Evolutionary conservation across 2,797 vertebrate species (phyloP).

Genomic region (Chiroxiphia lanceolata): DNA sequence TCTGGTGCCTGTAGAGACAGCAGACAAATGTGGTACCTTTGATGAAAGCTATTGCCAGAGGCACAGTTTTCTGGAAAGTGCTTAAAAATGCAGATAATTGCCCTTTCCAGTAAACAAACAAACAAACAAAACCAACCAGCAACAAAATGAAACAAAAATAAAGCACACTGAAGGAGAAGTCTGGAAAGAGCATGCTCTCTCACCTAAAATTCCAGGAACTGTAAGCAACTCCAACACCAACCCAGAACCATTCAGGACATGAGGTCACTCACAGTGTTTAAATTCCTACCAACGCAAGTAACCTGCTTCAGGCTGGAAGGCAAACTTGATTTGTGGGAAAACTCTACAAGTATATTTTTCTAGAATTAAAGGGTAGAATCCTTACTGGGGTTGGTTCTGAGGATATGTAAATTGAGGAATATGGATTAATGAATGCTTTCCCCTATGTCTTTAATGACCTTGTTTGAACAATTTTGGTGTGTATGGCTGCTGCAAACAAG

Average conservation of each 20-base stretch:
- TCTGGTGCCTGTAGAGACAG: neutral
- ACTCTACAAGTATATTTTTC: neutral
- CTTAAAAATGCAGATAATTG: neutral
- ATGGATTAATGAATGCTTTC: neutral
- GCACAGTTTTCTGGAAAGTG: neutral
- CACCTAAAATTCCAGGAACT: fast-evolving
- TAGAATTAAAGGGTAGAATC: neutral
- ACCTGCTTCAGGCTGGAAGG: neutral
- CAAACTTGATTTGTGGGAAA: neutral
- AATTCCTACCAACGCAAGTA: neutral
- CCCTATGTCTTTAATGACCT: neutral
- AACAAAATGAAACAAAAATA: too few relatives aligned
- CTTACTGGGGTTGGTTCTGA: neutral
- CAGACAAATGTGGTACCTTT: neutral
- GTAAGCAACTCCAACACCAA: neutral
- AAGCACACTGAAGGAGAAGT: neutral
- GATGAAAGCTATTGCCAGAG: neutral
- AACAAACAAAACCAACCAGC: neutral
- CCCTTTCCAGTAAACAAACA: neutral
- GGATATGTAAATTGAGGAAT: neutral
- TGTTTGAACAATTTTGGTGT: neutral
- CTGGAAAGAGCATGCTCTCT: neutral
- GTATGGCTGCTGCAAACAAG: neutral
- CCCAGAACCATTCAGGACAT: neutral
- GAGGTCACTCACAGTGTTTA: neutral